These are phyloP conservation scores for Hippocampus mohnikei DNA, from an alignment of 2,113 vertebrate genomes.

Conservation along the genomic window DNA sequence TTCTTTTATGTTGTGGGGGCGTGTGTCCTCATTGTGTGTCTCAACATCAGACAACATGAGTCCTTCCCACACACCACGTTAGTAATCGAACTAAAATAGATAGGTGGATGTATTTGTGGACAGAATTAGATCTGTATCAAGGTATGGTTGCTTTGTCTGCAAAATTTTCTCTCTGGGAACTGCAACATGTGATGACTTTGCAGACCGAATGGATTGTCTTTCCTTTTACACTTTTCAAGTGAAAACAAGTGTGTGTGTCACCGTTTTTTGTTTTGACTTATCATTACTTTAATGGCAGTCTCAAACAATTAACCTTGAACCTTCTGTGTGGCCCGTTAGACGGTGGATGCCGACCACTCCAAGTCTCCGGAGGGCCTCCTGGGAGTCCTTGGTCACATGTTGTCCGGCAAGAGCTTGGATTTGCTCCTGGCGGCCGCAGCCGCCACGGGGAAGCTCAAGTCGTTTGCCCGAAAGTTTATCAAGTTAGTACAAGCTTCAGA, in stretches of 20 bases:
- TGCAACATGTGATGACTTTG: neutral
- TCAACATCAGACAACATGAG: no score
- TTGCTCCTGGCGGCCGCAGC: slow-evolving; percentile 90
- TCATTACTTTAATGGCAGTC: neutral
- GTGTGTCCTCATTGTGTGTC: no score
- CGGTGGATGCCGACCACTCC: slow-evolving; percentile 96
- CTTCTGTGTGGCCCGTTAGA: slow-evolving; percentile 64
- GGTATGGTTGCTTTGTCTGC: neutral
- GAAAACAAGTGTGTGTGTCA: no score
- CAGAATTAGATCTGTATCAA: neutral
- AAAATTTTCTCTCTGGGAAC: neutral
- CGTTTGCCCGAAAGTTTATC: slow-evolving; percentile 95
- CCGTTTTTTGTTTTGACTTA: neutral
- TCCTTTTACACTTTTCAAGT: neutral
- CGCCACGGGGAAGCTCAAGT: slow-evolving; percentile 93
- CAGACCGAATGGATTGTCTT: neutral
- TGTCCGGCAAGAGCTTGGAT: slow-evolving; percentile 95
- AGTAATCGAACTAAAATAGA: neutral
- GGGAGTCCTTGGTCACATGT: slow-evolving; percentile 95
- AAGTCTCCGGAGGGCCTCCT: slow-evolving; percentile 93
- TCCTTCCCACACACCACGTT: neutral
- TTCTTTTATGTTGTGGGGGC: no score
- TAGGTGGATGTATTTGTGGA: neutral
- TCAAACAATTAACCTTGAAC: neutral
- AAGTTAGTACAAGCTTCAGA: slow-evolving; percentile 72